Evolutionary conservation across 2,888 invertebrate genomes (phyloP).

Genomic region (Acanthoscelides obtectus): DNA sequence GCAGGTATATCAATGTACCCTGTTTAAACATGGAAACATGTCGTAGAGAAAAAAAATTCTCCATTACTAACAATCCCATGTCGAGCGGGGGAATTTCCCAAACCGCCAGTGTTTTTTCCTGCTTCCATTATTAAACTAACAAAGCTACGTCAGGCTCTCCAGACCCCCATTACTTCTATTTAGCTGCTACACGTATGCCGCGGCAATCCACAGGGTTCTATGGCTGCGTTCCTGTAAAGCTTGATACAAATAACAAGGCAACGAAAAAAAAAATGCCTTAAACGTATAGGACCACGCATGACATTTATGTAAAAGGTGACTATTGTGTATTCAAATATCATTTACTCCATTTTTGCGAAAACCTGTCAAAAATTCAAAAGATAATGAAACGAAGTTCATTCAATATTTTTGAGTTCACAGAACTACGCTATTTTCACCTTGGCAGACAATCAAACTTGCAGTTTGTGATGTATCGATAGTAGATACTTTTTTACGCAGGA

Average conservation of each 20-base stretch:
- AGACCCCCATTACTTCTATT: background rate
- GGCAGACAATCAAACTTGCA: too few relatives aligned
- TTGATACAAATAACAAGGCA: background rate
- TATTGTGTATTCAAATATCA: too few relatives aligned
- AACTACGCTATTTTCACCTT: too few relatives aligned
- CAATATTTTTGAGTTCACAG: too few relatives aligned
- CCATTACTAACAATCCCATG: background rate
- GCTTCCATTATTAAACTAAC: background rate
- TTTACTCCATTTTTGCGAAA: too few relatives aligned
- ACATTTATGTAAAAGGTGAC: too few relatives aligned
- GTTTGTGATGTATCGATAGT: too few relatives aligned
- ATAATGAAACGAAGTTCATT: too few relatives aligned
- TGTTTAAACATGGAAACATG: background rate
- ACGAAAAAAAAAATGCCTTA: too few relatives aligned
- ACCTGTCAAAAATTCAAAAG: too few relatives aligned
- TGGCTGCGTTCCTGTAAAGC: background rate
- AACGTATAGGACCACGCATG: too few relatives aligned
- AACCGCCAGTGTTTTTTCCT: background rate
- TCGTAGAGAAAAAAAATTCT: background rate
- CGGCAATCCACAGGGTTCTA: background rate
- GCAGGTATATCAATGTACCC: background rate
- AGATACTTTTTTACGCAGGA: too few relatives aligned
- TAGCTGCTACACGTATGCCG: background rate
- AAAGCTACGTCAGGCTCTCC: background rate
- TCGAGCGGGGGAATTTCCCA: background rate